Evolutionary conservation across 1,140 invertebrate species (phyloP), one percentile per base, ranked within the genome.

Genomic region (Drosophila pandora): DNA sequence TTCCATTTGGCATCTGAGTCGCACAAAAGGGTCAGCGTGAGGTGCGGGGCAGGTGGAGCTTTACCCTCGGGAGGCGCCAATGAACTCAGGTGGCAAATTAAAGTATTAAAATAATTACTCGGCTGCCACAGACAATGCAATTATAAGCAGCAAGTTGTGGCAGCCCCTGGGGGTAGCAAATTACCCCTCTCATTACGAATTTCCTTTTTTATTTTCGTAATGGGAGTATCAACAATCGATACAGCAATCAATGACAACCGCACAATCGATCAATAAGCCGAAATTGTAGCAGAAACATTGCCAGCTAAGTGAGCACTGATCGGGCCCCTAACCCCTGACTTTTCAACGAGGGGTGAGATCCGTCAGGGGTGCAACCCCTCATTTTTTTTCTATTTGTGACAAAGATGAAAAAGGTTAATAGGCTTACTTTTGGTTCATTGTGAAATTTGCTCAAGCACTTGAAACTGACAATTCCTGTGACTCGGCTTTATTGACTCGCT

Each of bases 401-500:
- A 37, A 48, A 73, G 68, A n/a, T 68, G 77, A 77, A 79, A 47
- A 83, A 79, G 83, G 83, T 88, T 87, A 88, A 88, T 88, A 88
- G 83, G 83, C 83, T 88, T 88, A 88, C 62, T 57, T 70, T 79
- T 83, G 79, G 68, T 87, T 82, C 59, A 88, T 76, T 87, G 83
- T 87, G 45, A 79, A 87, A 79, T 88, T 88, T 88, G 83, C 83
- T 82, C 84, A 87, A 88, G 79, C 76, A 88, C 83, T 88, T 88
- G 76, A 88, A 88, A 61, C 84, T 77, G 83, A 89, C 83, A 88
- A 88, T 89, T 89, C 34, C 83, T 64, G 57, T 81, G 83, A 89
- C 79, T 88, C 81, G 68, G 83, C 84, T 88, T 87, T 88, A 88
- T 88, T 88, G 83, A 88, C 83, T 88, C 79, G 54, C 87, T 79